These are phyloP conservation scores for Theretra japonica DNA, from an alignment of 2,888 invertebrate species.

Conservation along the genomic window DNA sequence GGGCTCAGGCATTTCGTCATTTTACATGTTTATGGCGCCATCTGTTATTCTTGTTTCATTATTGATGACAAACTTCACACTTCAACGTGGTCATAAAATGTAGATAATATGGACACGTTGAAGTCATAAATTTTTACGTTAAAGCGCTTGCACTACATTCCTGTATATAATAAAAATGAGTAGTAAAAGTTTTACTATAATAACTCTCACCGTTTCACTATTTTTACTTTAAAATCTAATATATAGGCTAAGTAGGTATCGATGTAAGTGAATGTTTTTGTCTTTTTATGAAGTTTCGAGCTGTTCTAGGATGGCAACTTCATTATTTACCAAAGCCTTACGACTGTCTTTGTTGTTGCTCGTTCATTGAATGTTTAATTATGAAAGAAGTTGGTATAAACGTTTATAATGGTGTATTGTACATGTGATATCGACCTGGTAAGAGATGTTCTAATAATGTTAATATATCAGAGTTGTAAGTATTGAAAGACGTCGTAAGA, in stretches of 20 bases:
- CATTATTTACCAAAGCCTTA: not conserved
- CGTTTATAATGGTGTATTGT: not conserved
- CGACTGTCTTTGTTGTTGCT: not conserved
- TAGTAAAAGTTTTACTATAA: slow-evolving; percentile 70
- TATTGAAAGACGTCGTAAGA: not conserved
- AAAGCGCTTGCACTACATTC: slow-evolving; percentile 64
- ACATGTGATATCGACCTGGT: slow-evolving; percentile 1
- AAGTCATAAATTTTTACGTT: slow-evolving; percentile 41
- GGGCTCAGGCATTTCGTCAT: slow-evolving; percentile 42
- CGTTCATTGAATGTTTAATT: not conserved
- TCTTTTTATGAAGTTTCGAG: slow-evolving; percentile 21
- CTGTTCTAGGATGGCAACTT: not conserved
- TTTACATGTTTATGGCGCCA: slow-evolving; percentile 43
- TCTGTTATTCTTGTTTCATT: slow-evolving; percentile 29
- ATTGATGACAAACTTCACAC: slow-evolving; percentile 22
- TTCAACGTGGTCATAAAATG: slow-evolving; percentile 25
- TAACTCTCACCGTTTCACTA: slow-evolving; percentile 75
- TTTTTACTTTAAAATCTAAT: slow-evolving; percentile 60
- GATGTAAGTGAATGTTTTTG: slow-evolving; percentile 42
- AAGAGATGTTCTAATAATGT: slow-evolving; percentile 2
- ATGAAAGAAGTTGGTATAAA: not conserved
- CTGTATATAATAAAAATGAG: slow-evolving; percentile 65
- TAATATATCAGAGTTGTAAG: not conserved
- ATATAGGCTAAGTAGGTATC: slow-evolving; percentile 59
- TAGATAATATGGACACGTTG: slow-evolving; percentile 38